Evolutionary conservation across 2,888 invertebrate genomes (phyloP), one percentile per base, ranked within the genome.

Genomic region (Vesta saturnalis): DNA sequence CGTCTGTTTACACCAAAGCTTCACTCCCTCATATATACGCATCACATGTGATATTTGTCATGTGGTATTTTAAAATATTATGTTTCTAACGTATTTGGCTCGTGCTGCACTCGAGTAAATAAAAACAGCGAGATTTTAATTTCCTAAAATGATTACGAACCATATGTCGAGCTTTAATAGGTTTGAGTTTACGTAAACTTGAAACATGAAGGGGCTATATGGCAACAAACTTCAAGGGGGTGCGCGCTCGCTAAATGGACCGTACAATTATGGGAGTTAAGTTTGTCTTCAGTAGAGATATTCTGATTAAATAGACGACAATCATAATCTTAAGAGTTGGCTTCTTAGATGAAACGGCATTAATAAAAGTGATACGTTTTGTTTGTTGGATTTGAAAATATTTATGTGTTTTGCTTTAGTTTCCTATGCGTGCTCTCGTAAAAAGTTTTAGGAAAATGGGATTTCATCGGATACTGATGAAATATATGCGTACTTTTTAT

Each of bases 51-150:
- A 71, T 68, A 71, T 73, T 69, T 67, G 73, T 73, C 73, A 72
- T 71, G 67, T 69, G 77, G 75, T 73, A 78, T 78, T 79, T 79
- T 75, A 77, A 80, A 80, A 80, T 81, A 80, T 80, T 79, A 78
- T 76, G 79, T 79, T 79, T 79, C 78, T 67, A 74, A 74, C 76
- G 75, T 75, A 78, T 77, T 78, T 77, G 79, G 77, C 81, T 79
- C 81, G 82, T 81, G 81, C 80, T 77, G 70, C 22, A 14, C 22
- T 54, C 18, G 71, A 76, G 77, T 73, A 78, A 77, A 77, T 77
- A 76, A 76, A 78, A 77, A 75, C 30, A 10, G 39, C 39, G 74
- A 76, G 80, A 80, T 81, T 80, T 80, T 75, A 75, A 75, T 75
- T 75, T 74, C 65, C 61, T 47, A 63, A 59, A 54, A 56, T 63